Base-by-base conservation (phyloP, 1,140 invertebrate genomes). In the Calycopis cecrops region DNA sequence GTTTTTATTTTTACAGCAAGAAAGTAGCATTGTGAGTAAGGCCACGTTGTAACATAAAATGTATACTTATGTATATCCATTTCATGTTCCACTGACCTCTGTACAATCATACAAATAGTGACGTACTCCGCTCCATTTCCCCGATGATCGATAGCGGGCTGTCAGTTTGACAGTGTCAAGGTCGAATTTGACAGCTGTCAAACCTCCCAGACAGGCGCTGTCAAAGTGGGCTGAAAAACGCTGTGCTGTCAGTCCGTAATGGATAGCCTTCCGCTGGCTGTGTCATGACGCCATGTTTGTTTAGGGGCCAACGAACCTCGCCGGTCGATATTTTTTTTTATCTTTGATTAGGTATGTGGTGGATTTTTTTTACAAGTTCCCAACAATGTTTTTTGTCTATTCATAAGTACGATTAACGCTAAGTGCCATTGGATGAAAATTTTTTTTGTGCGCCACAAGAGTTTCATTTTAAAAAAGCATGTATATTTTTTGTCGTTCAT, bases 151-250 rank as follows among this genome's bases (percentile, higher is more conserved):
- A 80, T 83, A 73, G 70, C 64, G 65, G 12, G 60, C 66, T 69
- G 71, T 73, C 70, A 75, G 50, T 56, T 59, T 65, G 70, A 67
- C 75, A 76, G 65, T 79, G 79, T 80, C 79, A 83, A 80, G 76
- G 77, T 76, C 79, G 73, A 61, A 67, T 76, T 76, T 83, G 79
- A 80, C 79, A 83, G 73, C 77, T 76, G 76, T 79, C 77, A 78
- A 64, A 60, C 60, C 54, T 65, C 63, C 53, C 71, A 67, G 71
- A 72, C 73, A 70, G 72, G 67, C 57, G 67, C 69, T 76, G 78
- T 79, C 76, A 75, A 64, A 62, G 40, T 61, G 63, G 69, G 65
- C 65, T 76, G 78, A 79, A 79, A 78, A 81, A 79, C 72, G 74
- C 67, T 67, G 44, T 64, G 73, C 74, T 78, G 79, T 82, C 79